Base-by-base conservation (phyloP, 2,113 vertebrate genomes). In the Oceanodroma tethys region DNA sequence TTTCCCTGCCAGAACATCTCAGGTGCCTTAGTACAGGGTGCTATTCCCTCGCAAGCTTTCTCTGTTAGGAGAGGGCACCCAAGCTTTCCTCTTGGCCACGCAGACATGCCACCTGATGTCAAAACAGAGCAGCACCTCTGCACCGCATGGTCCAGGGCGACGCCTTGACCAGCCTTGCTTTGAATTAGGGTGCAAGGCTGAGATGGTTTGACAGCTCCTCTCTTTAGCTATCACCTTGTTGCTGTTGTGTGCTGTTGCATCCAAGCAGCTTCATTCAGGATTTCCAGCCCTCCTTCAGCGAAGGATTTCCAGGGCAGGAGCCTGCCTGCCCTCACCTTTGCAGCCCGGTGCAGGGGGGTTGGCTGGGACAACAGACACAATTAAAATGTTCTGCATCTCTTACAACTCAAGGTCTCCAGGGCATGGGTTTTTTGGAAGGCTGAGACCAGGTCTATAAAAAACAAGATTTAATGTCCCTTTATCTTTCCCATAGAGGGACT, bases 381-480 rank as follows among this genome's bases (percentile, higher is more conserved):
- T 85, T 59, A 90, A 85, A 94, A 78, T 40, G 32, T 89, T 89
- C 68, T 94, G 67, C 70, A 65, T 96, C 71, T 95, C 84, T 87
- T 95, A 86, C 47, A 87, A 30, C 1, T 2, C 30, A 38, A 45
- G 40, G 50, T 90, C 81, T 88, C 48, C 43, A 85, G 76, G 34
- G 38, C 43, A 52, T 67, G 67, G 65, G 56, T 86, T 81, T 81
- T 95, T 94, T 58, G 56, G 86, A 82, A 86, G 68, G 62, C 76
- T 79, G 62, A 87, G 66, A 89, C 81, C 40, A 52, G 47, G 82
- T 95, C 90, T 96, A 43, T 96, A 88, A 95, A 96, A 73, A 34
- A 34, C 85, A 87, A 95, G 78, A 88, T 94, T 96, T 92, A 81
- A 90, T 82, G n/a, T 93, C 88, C n/a, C 48, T 68, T 74, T 96